Conservation (phyloP, 2,888 invertebrate genomes). For the Panzeria rudis region DNA sequence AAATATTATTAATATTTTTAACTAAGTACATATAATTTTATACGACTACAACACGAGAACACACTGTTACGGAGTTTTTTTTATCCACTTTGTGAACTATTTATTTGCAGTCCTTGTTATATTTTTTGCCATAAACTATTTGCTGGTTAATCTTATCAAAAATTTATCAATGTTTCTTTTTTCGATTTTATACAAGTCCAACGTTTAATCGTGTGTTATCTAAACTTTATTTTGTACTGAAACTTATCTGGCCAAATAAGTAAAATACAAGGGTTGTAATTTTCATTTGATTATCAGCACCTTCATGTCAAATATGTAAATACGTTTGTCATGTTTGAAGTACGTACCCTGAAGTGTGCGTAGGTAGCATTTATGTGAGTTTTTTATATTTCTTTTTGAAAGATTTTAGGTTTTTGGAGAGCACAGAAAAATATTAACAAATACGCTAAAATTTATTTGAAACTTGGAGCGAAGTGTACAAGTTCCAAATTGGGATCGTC, state of each 20-base stretch:
- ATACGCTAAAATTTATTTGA: too few relatives aligned
- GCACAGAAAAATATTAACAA: too few relatives aligned
- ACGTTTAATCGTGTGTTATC: constrained; percentile 59
- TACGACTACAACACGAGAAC: background rate
- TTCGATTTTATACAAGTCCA: constrained; percentile 20
- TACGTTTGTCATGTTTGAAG: constrained; percentile 62
- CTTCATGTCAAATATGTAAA: constrained; percentile 63
- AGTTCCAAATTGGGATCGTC: too few relatives aligned
- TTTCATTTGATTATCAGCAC: constrained; percentile 23
- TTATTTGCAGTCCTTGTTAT: constrained; percentile 13
- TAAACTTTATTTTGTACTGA: constrained; percentile 41
- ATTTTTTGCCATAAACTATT: constrained; percentile 37
- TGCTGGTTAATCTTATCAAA: constrained; percentile 56
- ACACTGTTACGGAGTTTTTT: background rate
- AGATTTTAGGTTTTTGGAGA: too few relatives aligned
- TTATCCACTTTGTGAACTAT: background rate
- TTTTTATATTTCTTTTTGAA: background rate
- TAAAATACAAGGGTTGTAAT: background rate
- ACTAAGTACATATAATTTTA: background rate
- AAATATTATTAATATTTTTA: background rate
- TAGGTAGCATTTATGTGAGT: background rate
- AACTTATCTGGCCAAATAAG: background rate
- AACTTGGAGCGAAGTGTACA: too few relatives aligned
- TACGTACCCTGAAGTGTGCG: constrained; percentile 12
- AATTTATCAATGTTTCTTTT: constrained; percentile 39